Base-by-base conservation (phyloP, 2,888 invertebrate species). In the Thymelicus acteon region DNA sequence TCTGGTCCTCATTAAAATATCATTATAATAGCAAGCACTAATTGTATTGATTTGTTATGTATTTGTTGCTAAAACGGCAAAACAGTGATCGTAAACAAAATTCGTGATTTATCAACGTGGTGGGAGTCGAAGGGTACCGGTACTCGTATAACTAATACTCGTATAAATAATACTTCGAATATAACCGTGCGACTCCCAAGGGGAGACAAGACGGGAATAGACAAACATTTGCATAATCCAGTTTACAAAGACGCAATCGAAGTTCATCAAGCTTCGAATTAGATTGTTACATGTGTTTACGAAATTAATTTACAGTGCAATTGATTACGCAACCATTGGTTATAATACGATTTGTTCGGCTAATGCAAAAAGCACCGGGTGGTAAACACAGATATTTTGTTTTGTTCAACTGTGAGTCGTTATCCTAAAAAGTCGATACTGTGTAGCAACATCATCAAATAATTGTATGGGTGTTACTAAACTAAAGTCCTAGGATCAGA, bases 1-100 rank as follows among this genome's bases (percentile, higher is more conserved):
- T 83, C 79, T 80, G 70, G 75, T 71, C 37, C 63, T 10, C 48
- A 69, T 69, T 69, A 69, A 73, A 75, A 75, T 74, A 58, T 72
- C 74, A 75, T 75, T 74, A 75, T 72, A 74, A 75, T 69, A 73
- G 72, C 73, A 71, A 72, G 71, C 57, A 47, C 67, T 73, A 75
- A 73, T 64, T 64, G 40, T 70, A 58, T 70, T 64, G 58, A 70
- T 70, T 70, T 70, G 63, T 70, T 48, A n/a, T 24, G n/a, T 47
- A 54, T 52, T 7, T 54, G 63, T 64, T 58, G 19, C 8, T 63
- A 37, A 47, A 57, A 48, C 62, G 68, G 62, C 68, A 57, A 57
- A 24, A 39, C 7, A 58, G 44, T n/a, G 60, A 62, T 63, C 63
- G 69, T 60, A 64, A 70, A 70, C 58, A 60, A 64, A 58, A 24